phyloP scores from a whole-genome alignment of 2,888 invertebrate species.

The Sycophila texana region DNA sequence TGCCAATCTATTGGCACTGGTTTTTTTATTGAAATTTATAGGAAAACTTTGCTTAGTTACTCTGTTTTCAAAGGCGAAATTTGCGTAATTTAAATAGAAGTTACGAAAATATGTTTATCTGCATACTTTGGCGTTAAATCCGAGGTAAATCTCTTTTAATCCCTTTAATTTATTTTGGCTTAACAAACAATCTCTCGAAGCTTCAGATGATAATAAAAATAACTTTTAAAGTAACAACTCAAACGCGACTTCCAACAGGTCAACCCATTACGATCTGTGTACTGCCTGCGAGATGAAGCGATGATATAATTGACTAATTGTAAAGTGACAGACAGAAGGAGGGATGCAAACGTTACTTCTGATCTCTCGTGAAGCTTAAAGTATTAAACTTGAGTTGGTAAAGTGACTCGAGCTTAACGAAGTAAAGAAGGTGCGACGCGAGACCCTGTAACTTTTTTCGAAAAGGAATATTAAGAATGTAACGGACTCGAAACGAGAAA shows the following conservation, averaged over 20 bases:
- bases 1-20: no score
- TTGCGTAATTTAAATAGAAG: no score
- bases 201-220: background rate
- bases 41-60: no score
- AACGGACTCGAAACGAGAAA: slow-evolving; percentile 13
- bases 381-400: slow-evolving; percentile 40
- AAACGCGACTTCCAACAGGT: background rate
- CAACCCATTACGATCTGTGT: no score
- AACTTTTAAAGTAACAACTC: no score
- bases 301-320: slow-evolving; percentile 27
- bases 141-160: no score
- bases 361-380: slow-evolving; percentile 44
- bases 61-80: no score
- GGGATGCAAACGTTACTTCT: slow-evolving; percentile 28
- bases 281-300: background rate
- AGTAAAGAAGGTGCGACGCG: slow-evolving; percentile 38
- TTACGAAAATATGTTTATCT: no score
- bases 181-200: no score
- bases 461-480: slow-evolving; percentile 18
- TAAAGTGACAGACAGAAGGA: background rate
- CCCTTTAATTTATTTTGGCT: no score
- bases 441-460: slow-evolving; percentile 17
- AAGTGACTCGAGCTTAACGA: slow-evolving; percentile 40
- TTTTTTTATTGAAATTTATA: no score
- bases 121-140: no score